These are phyloP conservation scores for Steinernema feltiae DNA, from an alignment of 1,140 invertebrate genomes.

Conservation along the genomic window DNA sequence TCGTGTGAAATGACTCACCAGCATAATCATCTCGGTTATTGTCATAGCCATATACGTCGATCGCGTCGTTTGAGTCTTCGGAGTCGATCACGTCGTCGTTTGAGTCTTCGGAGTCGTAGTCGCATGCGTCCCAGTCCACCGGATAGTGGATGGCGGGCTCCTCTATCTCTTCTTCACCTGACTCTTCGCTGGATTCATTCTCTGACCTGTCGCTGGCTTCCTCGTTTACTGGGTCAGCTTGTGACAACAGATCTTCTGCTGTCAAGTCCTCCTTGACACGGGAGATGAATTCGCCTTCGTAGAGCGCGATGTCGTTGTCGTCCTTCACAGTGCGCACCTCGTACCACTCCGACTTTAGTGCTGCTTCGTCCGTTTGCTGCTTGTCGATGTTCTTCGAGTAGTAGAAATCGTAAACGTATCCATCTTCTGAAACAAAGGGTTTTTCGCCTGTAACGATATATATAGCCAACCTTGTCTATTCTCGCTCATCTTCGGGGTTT, in stretches of 20 bases:
- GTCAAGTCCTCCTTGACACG: not conserved
- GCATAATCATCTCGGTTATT: not conserved
- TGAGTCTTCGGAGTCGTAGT: constrained; percentile 40
- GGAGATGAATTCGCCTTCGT: constrained; percentile 7
- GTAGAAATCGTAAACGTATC: constrained; percentile 42
- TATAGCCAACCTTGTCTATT: not conserved
- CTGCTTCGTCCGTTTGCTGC: not conserved
- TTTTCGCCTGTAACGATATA: not conserved
- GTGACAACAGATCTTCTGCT: too few relatives aligned
- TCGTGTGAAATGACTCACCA: not conserved
- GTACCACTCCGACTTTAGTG: not conserved
- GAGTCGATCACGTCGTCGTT: constrained; percentile 32
- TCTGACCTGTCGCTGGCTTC: too few relatives aligned
- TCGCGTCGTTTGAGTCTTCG: too few relatives aligned
- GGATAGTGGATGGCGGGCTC: too few relatives aligned
- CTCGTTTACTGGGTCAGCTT: too few relatives aligned
- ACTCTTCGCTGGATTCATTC: too few relatives aligned
- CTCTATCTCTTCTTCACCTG: too few relatives aligned
- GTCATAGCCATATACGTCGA: constrained; percentile 27
- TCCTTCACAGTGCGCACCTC: constrained; percentile 25
- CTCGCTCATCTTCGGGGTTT: not conserved
- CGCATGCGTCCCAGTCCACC: not conserved
- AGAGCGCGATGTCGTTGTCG: constrained; percentile 26
- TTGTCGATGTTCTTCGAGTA: constrained; percentile 29
- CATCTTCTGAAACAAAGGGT: constrained; percentile 21